Base-by-base conservation (phyloP, 2,797 vertebrate species). In the Oryzias dopingdopingensis region DNA sequence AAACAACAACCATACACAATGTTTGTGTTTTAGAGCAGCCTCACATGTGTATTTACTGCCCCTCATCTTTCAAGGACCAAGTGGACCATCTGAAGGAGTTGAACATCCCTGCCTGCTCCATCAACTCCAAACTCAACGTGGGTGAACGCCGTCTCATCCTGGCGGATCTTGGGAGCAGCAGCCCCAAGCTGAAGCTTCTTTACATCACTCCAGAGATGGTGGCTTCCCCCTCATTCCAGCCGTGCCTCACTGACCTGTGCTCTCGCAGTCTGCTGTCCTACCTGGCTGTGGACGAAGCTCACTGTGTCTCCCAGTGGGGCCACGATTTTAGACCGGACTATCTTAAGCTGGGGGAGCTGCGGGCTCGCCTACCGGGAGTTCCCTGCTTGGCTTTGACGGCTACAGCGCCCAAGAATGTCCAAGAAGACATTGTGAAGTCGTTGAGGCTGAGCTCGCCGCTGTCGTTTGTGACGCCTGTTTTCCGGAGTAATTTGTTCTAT, bases 271-370 rank as follows among this genome's bases (percentile, higher is more conserved):
- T 97, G 37, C 80, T 99, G 42, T 93, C 95, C 24, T 95, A 94
- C 70, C 83, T 99, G 83, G 90, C 97, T 0, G 94, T 99, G 5
- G 97, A 99, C 5, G 97, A 99, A 82, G 97, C 96, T 0, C 97
- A 99, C 74, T 99, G 97, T 0, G 95, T 99, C 50, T 99, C 97
- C 16, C 96, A 99, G 89, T 99, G 96, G 97, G 97, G 97, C 3
- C 97, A 99, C 0, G 96, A 99, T 49, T 99, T 99, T 66, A 92
- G 97, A 12, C 97, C 97, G 0, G 96, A 99, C 85, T 99, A 99
- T 81, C 86, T 98, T 44, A 94, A 94, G 37, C 91, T 99, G 74
- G 97, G 96, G 1, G 42, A 81, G 2, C 78, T 97, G 77, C 94
- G 95, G 1, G 1, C 77, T 32, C 90, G 86, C 29, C 41, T 96